These are phyloP conservation scores for Mactra quadrangularis DNA, from an alignment of 1,140 invertebrate species.

Conservation along the genomic window DNA sequence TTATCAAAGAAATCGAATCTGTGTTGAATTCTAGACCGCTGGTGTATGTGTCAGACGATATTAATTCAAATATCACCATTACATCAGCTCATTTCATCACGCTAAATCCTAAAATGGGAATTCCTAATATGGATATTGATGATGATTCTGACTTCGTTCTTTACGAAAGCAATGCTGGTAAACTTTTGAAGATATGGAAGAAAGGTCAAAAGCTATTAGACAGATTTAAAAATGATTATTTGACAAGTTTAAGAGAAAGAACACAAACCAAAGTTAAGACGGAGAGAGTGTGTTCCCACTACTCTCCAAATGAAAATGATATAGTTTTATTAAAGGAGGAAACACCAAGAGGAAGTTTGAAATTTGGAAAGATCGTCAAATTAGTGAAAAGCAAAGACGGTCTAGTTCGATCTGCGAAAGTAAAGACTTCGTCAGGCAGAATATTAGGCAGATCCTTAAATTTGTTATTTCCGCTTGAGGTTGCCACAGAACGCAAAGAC, in stretches of 20 bases:
- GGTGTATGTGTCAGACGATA: too few relatives aligned
- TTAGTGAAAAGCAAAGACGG: conserved; percentile 20
- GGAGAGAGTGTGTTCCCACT: neutral
- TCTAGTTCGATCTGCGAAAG: conserved; percentile 9
- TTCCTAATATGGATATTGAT: too few relatives aligned
- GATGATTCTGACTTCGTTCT: too few relatives aligned
- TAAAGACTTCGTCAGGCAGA: conserved; percentile 4
- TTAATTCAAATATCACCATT: too few relatives aligned
- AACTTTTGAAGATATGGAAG: neutral
- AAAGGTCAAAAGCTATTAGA: too few relatives aligned
- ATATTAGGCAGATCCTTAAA: neutral
- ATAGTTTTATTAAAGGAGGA: conserved; percentile 15
- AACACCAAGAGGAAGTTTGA: conserved; percentile 1
- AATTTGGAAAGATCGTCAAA: conserved; percentile 22
- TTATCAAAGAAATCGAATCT: conserved; percentile 13
- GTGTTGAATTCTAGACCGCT: neutral
- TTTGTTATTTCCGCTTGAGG: conserved; percentile 28
- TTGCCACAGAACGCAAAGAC: too few relatives aligned
- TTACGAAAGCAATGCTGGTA: neutral
- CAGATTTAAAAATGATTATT: conserved; percentile 7
- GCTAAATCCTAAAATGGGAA: neutral
- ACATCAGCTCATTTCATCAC: conserved; percentile 1
- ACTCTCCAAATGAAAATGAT: neutral
- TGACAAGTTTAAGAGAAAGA: conserved; percentile 16
- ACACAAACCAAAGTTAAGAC: too few relatives aligned